Conservation (phyloP, 1,140 invertebrate species). For the Ctenoplectra terminalis region DNA sequence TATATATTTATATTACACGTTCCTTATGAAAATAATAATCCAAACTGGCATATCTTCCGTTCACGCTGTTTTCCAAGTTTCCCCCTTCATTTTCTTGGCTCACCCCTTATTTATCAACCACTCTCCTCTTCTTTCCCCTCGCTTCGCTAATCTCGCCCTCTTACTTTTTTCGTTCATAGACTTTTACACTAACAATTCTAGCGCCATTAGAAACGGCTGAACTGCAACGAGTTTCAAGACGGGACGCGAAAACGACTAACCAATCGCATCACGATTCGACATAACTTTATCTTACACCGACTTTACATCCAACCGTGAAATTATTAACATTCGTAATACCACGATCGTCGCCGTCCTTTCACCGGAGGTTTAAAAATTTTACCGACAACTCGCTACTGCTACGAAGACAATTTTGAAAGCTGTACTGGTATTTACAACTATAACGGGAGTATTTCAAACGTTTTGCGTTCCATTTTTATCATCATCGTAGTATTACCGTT, state of each 20-base stretch:
- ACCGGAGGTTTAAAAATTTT: constrained; percentile 10
- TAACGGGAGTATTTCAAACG: neutral
- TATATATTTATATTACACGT: constrained; percentile 72
- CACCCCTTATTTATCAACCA: neutral
- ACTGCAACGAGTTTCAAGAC: constrained; percentile 31
- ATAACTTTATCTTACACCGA: constrained; percentile 28
- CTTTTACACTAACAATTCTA: constrained; percentile 71
- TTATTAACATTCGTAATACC: constrained; percentile 36
- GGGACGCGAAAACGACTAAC: constrained; percentile 29
- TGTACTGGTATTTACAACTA: constrained; percentile 16
- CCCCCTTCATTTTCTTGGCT: constrained; percentile 7
- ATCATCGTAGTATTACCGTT: no score
- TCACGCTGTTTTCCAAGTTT: constrained; percentile 43
- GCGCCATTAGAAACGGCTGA: constrained; percentile 45
- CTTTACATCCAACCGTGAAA: constrained; percentile 12
- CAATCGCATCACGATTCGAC: constrained; percentile 35
- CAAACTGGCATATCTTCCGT: constrained; percentile 68
- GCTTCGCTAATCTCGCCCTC: constrained; percentile 32
- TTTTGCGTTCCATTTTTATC: neutral
- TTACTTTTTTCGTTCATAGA: constrained; percentile 41
- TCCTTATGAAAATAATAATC: constrained; percentile 73
- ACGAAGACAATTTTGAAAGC: constrained; percentile 10
- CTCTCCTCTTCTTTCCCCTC: constrained; percentile 53
- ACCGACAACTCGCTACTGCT: neutral
- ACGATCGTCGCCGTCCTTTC: neutral